A percentile compares a stretch with the other conserved stretches of the same genome.
Conservation (phyloP, 2,888 invertebrate species). For the Pegoplata infirma region DNA sequence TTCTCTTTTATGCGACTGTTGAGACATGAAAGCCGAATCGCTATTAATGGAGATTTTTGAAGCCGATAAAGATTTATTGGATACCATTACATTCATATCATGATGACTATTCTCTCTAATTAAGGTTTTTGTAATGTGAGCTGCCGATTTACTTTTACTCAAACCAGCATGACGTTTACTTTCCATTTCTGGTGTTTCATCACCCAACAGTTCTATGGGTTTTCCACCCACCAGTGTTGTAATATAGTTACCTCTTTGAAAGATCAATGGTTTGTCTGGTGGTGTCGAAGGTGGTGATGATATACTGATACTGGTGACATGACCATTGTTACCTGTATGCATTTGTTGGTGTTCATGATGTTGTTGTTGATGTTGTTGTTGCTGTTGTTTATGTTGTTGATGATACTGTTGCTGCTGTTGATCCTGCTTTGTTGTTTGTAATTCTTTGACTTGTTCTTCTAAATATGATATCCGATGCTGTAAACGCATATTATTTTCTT, state of each 20-base stretch:
- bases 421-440: slow-evolving; percentile 78
- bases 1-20: slow-evolving; percentile 69
- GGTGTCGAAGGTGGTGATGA: slow-evolving; percentile 81
- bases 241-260: slow-evolving; percentile 89
- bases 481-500: slow-evolving; percentile 89
- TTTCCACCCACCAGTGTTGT: slow-evolving; percentile 83
- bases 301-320: slow-evolving; percentile 86
- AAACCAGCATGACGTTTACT: slow-evolving; percentile 46
- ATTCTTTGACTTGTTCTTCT: slow-evolving; percentile 89
- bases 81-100: slow-evolving; percentile 68
- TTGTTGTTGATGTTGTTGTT: slow-evolving; percentile 33
- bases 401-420: slow-evolving; percentile 56
- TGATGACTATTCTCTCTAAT: slow-evolving; percentile 75
- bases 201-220: slow-evolving; percentile 75
- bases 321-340: slow-evolving; percentile 69
- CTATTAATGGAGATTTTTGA: slow-evolving; percentile 78
- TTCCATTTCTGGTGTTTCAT: slow-evolving; percentile 60
- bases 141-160: slow-evolving; percentile 64
- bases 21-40: slow-evolving; percentile 71
- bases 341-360: slow-evolving; percentile 41
- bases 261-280: slow-evolving; percentile 82
- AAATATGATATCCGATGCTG: slow-evolving; percentile 93
- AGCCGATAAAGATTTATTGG: slow-evolving; percentile 75
- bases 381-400: slow-evolving; percentile 27
- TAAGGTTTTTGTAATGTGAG: slow-evolving; percentile 76